A percentile compares a stretch with the other conserved stretches of the same genome.
Evolutionary conservation across 2,113 vertebrate species (phyloP).

Genomic region (Microtus richardsoni): DNA sequence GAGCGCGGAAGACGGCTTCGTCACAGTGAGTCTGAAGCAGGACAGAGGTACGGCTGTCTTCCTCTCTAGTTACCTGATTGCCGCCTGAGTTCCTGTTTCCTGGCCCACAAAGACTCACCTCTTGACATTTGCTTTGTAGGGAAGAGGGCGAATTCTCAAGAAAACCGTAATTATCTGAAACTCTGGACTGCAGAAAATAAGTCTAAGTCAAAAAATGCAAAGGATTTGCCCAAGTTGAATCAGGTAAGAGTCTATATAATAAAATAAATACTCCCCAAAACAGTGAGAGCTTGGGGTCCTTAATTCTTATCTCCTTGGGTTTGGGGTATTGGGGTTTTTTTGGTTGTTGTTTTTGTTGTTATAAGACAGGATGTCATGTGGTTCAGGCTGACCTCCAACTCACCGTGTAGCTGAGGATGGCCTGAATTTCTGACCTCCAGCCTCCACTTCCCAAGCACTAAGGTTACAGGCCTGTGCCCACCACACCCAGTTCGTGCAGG

Average conservation of each 20-base stretch:
- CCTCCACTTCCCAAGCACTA: background rate
- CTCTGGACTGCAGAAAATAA: constrained; percentile 96
- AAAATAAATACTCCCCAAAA: background rate
- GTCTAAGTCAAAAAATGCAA: constrained; percentile 91
- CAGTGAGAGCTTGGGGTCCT: background rate
- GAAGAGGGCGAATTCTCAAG: constrained; percentile 93
- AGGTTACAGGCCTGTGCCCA: background rate
- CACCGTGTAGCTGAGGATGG: background rate
- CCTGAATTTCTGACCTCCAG: background rate
- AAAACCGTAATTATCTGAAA: constrained; percentile 95
- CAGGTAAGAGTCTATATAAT: constrained; percentile 87
- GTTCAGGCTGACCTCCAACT: background rate
- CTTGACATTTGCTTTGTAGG: constrained; percentile 85
- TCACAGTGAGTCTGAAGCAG: constrained; percentile 95
- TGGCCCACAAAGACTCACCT: constrained; percentile 9
- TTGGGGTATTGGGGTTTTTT: background rate
- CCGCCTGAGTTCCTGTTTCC: background rate
- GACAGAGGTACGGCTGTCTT: constrained; percentile 90
- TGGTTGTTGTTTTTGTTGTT: background rate
- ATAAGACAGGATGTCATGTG: background rate
- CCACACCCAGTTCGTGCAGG: background rate
- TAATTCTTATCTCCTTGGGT: background rate
- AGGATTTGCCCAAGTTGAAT: constrained; percentile 95
- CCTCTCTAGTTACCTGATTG: background rate
- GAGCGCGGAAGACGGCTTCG: constrained; percentile 95